Conservation (phyloP, 2,888 invertebrate genomes). For the Drosophila mercatorum region DNA sequence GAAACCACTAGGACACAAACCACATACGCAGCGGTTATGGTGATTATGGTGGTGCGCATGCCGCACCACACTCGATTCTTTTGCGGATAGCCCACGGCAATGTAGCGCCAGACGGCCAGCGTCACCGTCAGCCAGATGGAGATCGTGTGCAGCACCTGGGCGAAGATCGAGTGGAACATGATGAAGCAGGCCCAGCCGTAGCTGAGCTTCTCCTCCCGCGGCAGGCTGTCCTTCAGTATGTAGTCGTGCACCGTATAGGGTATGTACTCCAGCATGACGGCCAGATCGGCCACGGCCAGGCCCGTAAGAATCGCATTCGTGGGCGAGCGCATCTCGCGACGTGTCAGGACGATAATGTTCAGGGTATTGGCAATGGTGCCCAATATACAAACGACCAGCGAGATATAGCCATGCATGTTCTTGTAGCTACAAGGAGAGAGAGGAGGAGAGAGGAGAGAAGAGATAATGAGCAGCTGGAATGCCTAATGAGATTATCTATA, state of each 20-base stretch:
- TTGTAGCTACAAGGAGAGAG: conserved; percentile 86
- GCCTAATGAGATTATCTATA: neutral
- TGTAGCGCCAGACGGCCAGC: conserved; percentile 96
- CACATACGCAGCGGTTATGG: conserved; percentile 91
- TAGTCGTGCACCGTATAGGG: conserved; percentile 94
- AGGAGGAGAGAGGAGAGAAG: neutral
- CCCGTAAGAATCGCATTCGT: conserved; percentile 96
- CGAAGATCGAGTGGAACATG: conserved; percentile 95
- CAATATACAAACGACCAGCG: conserved; percentile 93
- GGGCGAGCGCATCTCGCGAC: conserved; percentile 95
- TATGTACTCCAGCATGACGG: conserved; percentile 98
- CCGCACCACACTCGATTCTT: conserved; percentile 93
- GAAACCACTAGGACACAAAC: conserved; percentile 90
- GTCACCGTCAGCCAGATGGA: conserved; percentile 97
- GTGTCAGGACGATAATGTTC: conserved; percentile 95
- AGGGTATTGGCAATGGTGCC: conserved; percentile 96
- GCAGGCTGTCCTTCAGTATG: conserved; percentile 86
- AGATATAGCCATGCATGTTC: conserved; percentile 92
- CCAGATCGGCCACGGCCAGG: conserved; percentile 94
- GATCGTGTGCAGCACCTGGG: conserved; percentile 94
- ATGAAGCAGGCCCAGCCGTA: conserved; percentile 94
- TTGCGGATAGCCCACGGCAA: conserved; percentile 93
- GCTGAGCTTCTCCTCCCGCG: conserved; percentile 86
- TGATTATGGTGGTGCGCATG: conserved; percentile 90
- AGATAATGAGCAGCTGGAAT: neutral